Evolutionary conservation across 1,140 invertebrate species (phyloP), one percentile per base, ranked within the genome.

Genomic region (Contarinia nasturtii): DNA sequence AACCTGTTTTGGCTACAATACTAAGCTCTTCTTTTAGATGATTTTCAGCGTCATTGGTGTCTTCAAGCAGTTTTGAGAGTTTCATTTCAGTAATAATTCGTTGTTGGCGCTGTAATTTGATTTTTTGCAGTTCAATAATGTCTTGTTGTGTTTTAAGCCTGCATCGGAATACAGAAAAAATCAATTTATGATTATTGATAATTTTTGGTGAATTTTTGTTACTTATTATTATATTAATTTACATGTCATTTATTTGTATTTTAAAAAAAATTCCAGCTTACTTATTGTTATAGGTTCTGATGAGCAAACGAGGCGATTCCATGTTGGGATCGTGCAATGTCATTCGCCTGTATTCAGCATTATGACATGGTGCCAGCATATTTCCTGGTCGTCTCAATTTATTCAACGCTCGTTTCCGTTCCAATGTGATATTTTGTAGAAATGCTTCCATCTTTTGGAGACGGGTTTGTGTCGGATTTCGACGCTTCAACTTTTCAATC

Each of bases 51-150:
- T 70, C 60, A 33, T 67, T 65, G 2, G 73, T 67, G 47, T 71
- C 70, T 48, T 76, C 70, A 36, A 71, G 55, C 19, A 79, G 70
- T 55, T 72, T 77, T 27, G 73, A 71, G 22, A 76, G 61, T 53
- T 77, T 77, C 0, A 79, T 55, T 55, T 76, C 69, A 57, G 74
- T 70, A 46, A 79, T 79, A 1, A 76, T 48, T 53, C 71, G 68
- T 45, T 73, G 70, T 60, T 78, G 75, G 46, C 75, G 68, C 50
- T 77, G 68, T 48, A 79, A 54, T 60, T 76, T 76, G 7, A 67
- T 60, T 54, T 72, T 73, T 55, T 77, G 75, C 10, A 71, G 50
- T 33, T 75, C 69, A 38, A 79, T 79, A 36, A 77, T 74, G 48
- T 72, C 67, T 56, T 75, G 73, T 57, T 79, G 76, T 14, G 73